These are phyloP conservation scores for Vanessa atalanta DNA, from an alignment of 1,140 invertebrate genomes.

Conservation along the genomic window DNA sequence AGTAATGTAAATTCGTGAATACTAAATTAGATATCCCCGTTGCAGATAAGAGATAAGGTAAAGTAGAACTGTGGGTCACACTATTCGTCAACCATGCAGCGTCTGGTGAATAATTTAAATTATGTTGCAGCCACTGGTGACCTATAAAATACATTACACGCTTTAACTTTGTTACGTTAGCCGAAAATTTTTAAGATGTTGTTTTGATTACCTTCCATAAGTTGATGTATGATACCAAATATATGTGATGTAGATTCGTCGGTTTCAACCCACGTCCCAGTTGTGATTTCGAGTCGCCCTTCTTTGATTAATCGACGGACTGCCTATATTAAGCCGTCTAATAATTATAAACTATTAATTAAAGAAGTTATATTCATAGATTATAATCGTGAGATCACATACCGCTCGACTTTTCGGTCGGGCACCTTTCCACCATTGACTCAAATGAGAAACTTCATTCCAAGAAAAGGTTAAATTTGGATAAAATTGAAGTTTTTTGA, in stretches of 20 bases:
- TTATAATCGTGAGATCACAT: slow-evolving; percentile 28
- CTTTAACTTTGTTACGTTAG: background rate
- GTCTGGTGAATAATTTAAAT: slow-evolving; percentile 85
- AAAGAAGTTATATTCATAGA: slow-evolving; percentile 4
- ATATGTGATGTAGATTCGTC: slow-evolving; percentile 94
- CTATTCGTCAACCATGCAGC: slow-evolving; percentile 90
- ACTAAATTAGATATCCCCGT: slow-evolving; percentile 86
- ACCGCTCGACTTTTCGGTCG: slow-evolving; percentile 59
- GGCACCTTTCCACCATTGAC: slow-evolving; percentile 91
- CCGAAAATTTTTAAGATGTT: background rate
- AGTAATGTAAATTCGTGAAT: slow-evolving; percentile 86
- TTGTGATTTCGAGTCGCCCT: slow-evolving; percentile 92
- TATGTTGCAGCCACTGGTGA: slow-evolving; percentile 90
- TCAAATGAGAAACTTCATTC: slow-evolving; percentile 95
- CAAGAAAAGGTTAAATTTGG: slow-evolving; percentile 94
- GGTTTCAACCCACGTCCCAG: slow-evolving; percentile 96
- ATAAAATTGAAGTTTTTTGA: slow-evolving; percentile 89
- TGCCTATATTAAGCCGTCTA: slow-evolving; percentile 54
- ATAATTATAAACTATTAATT: background rate
- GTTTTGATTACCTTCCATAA: slow-evolving; percentile 86
- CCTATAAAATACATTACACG: slow-evolving; percentile 76
- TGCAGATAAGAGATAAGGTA: slow-evolving; percentile 86
- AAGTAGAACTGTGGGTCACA: slow-evolving; percentile 88
- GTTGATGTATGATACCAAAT: slow-evolving; percentile 94
- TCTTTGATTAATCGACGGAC: slow-evolving; percentile 86